Conservation (phyloP, 2,113 vertebrate species). For the Trachemys scripta region DNA sequence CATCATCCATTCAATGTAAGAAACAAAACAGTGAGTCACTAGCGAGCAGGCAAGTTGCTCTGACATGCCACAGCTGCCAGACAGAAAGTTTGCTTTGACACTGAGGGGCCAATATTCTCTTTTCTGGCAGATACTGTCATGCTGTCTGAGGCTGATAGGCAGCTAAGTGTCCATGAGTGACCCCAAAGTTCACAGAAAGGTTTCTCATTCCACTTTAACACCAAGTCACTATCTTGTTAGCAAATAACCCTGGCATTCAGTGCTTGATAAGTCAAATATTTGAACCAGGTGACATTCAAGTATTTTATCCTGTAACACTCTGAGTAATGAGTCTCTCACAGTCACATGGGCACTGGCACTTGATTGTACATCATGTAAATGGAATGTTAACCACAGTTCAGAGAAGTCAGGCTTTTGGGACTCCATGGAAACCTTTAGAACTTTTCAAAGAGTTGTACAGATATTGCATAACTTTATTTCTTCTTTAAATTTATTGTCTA, state of each 20-base stretch:
- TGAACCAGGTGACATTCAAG: constrained; percentile 44
- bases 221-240: constrained; percentile 35
- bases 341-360: constrained; percentile 9
- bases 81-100: neutral
- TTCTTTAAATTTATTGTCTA: neutral
- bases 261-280: constrained; percentile 70
- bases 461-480: neutral
- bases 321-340: neutral
- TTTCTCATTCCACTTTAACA: constrained; percentile 57
- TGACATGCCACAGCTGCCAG: neutral
- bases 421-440: neutral
- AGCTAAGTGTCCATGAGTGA: neutral
- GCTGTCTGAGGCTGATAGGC: neutral
- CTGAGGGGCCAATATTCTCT: constrained; percentile 36
- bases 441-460: neutral
- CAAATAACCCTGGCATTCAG: constrained; percentile 64
- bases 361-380: constrained; percentile 49
- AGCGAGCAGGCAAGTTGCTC: neutral
- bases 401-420: constrained; percentile 19
- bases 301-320: constrained; percentile 23
- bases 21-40: neutral
- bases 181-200: neutral
- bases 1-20: neutral
- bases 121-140: neutral
- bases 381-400: constrained; percentile 31